A percentile compares a stretch with the other conserved stretches of the same genome.
phyloP scores from a whole-genome alignment of 2,888 invertebrate genomes.

The Callosobruchus maculatus region DNA sequence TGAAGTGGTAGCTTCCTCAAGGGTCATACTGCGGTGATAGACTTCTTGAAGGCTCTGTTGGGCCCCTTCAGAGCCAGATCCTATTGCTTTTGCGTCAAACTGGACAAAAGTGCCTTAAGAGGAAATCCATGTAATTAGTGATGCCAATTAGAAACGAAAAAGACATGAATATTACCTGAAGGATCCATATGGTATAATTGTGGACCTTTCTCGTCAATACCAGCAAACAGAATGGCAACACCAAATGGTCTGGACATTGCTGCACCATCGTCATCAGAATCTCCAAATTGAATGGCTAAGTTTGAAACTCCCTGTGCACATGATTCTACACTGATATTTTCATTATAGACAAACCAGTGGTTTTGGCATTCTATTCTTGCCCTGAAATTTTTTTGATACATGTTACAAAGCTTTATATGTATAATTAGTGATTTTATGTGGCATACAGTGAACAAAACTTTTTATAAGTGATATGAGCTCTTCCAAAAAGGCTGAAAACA shows the following conservation, averaged over 20 bases:
- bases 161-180: slow-evolving; percentile 67
- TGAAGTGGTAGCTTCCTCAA: slow-evolving; percentile 88
- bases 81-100: slow-evolving; percentile 98
- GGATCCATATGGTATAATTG: slow-evolving; percentile 98
- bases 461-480: too few relatives aligned
- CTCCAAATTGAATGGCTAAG: slow-evolving; percentile 98
- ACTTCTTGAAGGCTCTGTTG: slow-evolving; percentile 85
- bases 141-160: not conserved
- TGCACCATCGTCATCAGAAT: slow-evolving; percentile 92
- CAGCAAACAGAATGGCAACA: slow-evolving; percentile 96
- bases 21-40: slow-evolving; percentile 82
- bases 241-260: slow-evolving; percentile 98
- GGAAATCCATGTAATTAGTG: slow-evolving; percentile 58
- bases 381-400: too few relatives aligned
- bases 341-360: slow-evolving; percentile 97
- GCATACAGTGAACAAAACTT: too few relatives aligned
- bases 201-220: slow-evolving; percentile 90
- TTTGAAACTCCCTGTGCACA: slow-evolving; percentile 98
- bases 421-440: too few relatives aligned
- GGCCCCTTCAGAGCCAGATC: slow-evolving; percentile 98
- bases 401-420: not conserved
- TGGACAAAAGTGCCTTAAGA: slow-evolving; percentile 96
- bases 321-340: slow-evolving; percentile 94
- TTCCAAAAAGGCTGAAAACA: too few relatives aligned
- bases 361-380: slow-evolving; percentile 97